Evolutionary conservation across 1,140 invertebrate species (phyloP).

Genomic region (Homarus americanus): DNA sequence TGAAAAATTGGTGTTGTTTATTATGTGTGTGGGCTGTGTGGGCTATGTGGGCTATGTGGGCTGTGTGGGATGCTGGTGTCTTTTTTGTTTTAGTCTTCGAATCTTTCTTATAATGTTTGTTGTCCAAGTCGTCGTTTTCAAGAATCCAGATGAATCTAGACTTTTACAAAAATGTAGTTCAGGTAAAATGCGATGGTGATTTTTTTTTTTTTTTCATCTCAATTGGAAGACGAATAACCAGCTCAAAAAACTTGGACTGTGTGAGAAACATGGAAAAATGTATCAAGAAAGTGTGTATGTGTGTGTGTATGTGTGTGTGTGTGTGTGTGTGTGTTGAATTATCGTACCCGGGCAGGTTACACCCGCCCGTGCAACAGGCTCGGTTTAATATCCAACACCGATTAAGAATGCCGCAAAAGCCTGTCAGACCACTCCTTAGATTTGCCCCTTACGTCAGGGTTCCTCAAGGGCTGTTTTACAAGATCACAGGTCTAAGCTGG

Average conservation of each 20-base stretch:
- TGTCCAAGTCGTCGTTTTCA: no score
- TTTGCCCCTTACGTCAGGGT: constrained; percentile 52
- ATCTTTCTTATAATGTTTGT: no score
- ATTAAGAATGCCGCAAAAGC: constrained; percentile 71
- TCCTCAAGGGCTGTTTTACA: constrained; percentile 37
- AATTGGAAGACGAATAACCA: neutral
- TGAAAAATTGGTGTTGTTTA: no score
- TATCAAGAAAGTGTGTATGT: neutral
- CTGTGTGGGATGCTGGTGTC: no score
- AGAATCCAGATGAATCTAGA: no score
- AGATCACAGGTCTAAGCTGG: neutral
- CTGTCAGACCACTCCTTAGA: constrained; percentile 19
- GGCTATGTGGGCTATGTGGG: no score
- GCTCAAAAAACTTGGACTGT: neutral
- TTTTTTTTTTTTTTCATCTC: no score
- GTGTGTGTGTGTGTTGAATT: neutral
- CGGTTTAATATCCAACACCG: constrained; percentile 66
- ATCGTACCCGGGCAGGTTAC: constrained; percentile 45
- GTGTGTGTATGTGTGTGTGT: no score
- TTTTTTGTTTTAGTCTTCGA: no score
- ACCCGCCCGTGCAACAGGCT: constrained; percentile 63
- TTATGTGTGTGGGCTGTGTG: no score
- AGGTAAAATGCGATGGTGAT: no score
- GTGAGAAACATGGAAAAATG: neutral
- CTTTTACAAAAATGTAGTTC: no score